Evolutionary conservation across 2,888 invertebrate genomes (phyloP), one percentile per base, ranked within the genome.

Genomic region (Teleogryllus oceanicus): DNA sequence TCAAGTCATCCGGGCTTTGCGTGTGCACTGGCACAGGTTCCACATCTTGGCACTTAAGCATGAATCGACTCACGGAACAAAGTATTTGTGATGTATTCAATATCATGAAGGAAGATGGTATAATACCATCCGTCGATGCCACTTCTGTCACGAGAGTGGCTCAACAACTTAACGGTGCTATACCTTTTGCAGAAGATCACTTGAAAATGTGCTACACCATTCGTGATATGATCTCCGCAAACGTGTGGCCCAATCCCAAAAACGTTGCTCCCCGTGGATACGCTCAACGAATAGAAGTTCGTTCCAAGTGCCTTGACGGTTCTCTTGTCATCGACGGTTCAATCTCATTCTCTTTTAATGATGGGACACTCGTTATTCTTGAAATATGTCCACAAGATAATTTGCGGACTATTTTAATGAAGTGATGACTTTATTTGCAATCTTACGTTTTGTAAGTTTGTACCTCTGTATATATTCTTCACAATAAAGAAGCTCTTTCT

Each of bases 1-100:
- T 98, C 76, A 99, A 99, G 88, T 96, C 98, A 85, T 98, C 98
- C 0, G 99, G 99, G 0, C 87, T 99, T 2, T 98, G 98, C 82
- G 93, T 98, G 11, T 95, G 95, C 83, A 99, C 99, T 0, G 99
- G 99, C 49, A 99, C 99, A 0, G 99, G 99, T 0, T 98, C 98
- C 24, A 98, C 98, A 0, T 97, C 98, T 0, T 99, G 99, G 99
- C 95, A 96, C 85, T 94, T 96, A 85, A 97, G 95, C 85, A 97
- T 97, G 85, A 97, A 96, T 87, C 93, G 95, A 85, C 88, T 97
- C 51, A 92, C 94, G 0, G 62, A 62, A 13, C 62, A 62, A 13
- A 62, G 16, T 13, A 13, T 62, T n/a, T 8, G n/a, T n/a, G 62
- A 62, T 4, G n/a, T 62, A 13, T 18, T 62, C 11, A 62, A 62